Conservation (phyloP, 2,113 vertebrate species). For the Calonectris borealis region DNA sequence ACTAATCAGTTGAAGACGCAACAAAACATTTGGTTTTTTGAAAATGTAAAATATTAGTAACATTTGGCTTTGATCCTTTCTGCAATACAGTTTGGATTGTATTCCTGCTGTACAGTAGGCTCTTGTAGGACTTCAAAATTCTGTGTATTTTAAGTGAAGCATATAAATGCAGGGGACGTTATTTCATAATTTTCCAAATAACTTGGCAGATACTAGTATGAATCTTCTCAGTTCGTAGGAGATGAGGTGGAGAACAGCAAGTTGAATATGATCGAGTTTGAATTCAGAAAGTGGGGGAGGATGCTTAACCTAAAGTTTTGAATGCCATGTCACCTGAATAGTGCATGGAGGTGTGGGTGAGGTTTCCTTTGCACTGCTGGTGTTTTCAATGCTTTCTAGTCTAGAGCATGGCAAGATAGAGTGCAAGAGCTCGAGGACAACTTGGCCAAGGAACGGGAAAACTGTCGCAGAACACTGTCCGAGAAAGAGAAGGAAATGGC, state of each 20-base stretch:
- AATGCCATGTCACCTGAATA: accelerated
- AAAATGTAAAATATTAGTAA: not conserved
- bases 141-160: not conserved
- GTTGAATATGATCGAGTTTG: not conserved
- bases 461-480: conserved; percentile 65
- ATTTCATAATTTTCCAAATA: not conserved
- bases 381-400: conserved; percentile 60
- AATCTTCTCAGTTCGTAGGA: not conserved
- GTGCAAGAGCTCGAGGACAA: conserved; percentile 82
- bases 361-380: not conserved
- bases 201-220: not conserved
- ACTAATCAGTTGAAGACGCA: not conserved
- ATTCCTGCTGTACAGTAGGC: not conserved
- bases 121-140: not conserved
- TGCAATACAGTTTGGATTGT: not conserved
- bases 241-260: not conserved
- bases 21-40: not conserved
- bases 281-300: not conserved
- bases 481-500: conserved; percentile 85
- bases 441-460: conserved; percentile 82
- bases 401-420: conserved; percentile 82
- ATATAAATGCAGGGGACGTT: accelerated
- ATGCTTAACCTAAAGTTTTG: not conserved
- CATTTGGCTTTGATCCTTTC: not conserved
- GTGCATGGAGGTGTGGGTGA: not conserved